A percentile compares a stretch with the other conserved stretches of the same genome.
Conservation (phyloP, 2,113 vertebrate genomes). For the Poeciliopsis prolifica region DNA sequence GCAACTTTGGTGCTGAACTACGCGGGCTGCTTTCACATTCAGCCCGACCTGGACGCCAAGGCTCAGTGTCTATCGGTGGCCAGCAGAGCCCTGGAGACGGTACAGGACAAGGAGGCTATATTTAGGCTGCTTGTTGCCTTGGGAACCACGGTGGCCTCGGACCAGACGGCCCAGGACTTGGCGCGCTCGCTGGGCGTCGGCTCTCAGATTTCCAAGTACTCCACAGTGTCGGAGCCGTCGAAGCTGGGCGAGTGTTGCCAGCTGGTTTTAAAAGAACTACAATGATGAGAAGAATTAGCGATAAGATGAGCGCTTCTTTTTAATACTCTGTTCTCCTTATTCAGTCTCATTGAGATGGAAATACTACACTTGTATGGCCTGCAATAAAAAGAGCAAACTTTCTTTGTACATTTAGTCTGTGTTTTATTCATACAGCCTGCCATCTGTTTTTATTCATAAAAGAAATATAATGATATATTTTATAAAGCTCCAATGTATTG, state of each 20-base stretch:
- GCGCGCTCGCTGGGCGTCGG: constrained; percentile 92
- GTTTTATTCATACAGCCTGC: constrained; percentile 24
- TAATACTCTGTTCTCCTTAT: constrained; percentile 42
- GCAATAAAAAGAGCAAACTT: constrained; percentile 55
- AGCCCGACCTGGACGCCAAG: constrained; percentile 91
- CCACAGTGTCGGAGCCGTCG: constrained; percentile 88
- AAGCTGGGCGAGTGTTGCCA: constrained; percentile 96
- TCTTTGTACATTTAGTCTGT: constrained; percentile 13
- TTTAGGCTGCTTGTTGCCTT: constrained; percentile 96
- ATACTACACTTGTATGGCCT: constrained; percentile 55
- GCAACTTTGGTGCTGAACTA: constrained; percentile 95
- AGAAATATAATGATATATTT: too few relatives aligned
- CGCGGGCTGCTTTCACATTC: constrained; percentile 87
- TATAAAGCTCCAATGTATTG: not conserved
- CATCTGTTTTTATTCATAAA: not conserved
- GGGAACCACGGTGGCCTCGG: constrained; percentile 91
- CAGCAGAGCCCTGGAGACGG: constrained; percentile 90
- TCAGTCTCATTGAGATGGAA: constrained; percentile 46
- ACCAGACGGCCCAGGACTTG: constrained; percentile 89
- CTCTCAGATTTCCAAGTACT: constrained; percentile 93
- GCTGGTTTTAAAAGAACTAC: constrained; percentile 91
- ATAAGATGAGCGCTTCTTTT: constrained; percentile 44
- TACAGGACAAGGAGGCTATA: constrained; percentile 94
- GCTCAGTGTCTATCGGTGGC: constrained; percentile 96
- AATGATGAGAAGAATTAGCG: constrained; percentile 66